Evolutionary conservation across 2,113 vertebrate species (phyloP), one percentile per base, ranked within the genome.

Genomic region (Crocuta crocuta): DNA sequence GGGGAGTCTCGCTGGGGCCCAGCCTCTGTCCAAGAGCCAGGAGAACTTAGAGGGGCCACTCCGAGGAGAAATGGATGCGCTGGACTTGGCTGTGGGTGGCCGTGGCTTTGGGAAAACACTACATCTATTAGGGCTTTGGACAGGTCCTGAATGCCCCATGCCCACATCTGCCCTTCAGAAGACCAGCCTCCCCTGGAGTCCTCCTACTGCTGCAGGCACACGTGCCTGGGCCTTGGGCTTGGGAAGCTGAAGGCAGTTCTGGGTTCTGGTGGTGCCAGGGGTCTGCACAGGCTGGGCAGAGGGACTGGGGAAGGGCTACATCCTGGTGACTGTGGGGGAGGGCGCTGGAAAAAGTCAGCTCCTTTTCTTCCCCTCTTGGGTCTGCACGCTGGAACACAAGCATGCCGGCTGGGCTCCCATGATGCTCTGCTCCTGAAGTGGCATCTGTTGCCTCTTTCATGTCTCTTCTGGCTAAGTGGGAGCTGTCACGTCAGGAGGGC

Each of bases 401-500:
- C 98, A 95, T 96, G 96, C 31, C 98, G 99, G 99, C 99, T 99
- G 98, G 98, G 98, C 98, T 99, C 99, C 99, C 99, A 99, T 99
- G 99, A 99, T 99, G 99, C 99, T 99, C 99, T 61, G 98, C 99
- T 99, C 99, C 99, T 99, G 99, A 99, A 99, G 99, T 99, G 99
- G 99, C 99, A 99, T 99, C 99, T 99, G 99, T 99, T 99, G 99
- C 98, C 99, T 99, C 99, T 99, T 99, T 99, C 99, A 99, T 99
- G 99, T 99, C 99, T 99, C 99, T 99, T 99, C 99, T 99, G 99
- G 99, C 99, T 99, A 99, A 99, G 99, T 99, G 98, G 99, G 99
- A 99, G 99, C 99, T 99, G 99, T 99, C 99, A 99, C 99, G 99
- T 99, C 99, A 99, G 99, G 99, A 99, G 99, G 98, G 99, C 99